phyloP scores from a whole-genome alignment of 2,888 invertebrate species.

The Calliopum simillimum region DNA sequence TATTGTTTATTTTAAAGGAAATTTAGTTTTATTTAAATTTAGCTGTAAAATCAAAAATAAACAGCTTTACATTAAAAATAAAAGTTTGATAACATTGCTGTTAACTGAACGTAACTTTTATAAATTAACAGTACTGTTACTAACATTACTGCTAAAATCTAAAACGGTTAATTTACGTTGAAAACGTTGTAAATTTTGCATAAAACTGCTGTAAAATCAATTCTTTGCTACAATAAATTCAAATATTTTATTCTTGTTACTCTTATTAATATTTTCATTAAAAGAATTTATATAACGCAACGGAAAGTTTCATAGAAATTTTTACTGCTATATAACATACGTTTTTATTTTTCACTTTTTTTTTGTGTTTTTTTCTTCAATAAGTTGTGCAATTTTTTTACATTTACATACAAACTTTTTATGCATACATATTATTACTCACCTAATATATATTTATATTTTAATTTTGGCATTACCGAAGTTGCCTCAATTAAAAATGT shows the following conservation, averaged over 20 bases:
- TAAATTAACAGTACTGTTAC: background rate
- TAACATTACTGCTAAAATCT: background rate
- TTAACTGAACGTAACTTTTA: background rate
- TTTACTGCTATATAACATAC: slow-evolving; percentile 1
- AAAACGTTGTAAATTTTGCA: slow-evolving; percentile 32
- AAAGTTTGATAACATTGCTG: background rate
- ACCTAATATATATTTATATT: slow-evolving; percentile 3
- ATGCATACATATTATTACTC: slow-evolving; percentile 1
- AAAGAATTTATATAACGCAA: slow-evolving; percentile 2
- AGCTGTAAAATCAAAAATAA: slow-evolving; percentile 10
- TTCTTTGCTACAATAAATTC: slow-evolving; percentile 5
- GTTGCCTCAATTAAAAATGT: slow-evolving; percentile 51
- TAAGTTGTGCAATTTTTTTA: slow-evolving; percentile 35
- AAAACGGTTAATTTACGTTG: slow-evolving; percentile 25
- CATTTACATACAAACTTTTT: slow-evolving; percentile 6
- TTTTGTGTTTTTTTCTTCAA: slow-evolving; percentile 15
- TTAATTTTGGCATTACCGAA: slow-evolving; percentile 47
- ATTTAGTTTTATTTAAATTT: slow-evolving; percentile 32
- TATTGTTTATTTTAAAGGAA: slow-evolving; percentile 19
- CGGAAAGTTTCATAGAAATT: slow-evolving; percentile 28
- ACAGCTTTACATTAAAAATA: background rate
- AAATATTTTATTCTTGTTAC: slow-evolving; percentile 9
- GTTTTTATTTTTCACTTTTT: slow-evolving; percentile 34
- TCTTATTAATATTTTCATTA: slow-evolving; percentile 12
- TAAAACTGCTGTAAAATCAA: slow-evolving; percentile 7